Conservation (phyloP, 2,113 vertebrate genomes). For the Strix uralensis region DNA sequence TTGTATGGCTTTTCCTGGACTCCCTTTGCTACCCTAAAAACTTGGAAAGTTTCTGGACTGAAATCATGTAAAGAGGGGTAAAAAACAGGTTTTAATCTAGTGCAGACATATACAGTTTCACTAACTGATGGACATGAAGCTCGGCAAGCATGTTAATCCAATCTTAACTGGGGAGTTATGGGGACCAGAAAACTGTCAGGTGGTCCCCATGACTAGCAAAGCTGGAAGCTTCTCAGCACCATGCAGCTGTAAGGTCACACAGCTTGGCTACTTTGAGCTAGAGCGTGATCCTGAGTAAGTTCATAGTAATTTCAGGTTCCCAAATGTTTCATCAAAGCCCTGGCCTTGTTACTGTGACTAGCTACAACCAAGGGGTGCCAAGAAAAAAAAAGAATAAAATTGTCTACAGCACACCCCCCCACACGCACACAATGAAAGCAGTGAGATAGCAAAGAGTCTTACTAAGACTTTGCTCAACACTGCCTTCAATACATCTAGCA, state of each 20-base stretch:
- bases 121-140: not conserved
- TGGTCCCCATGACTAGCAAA: not conserved
- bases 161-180: not conserved
- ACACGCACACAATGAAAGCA: not conserved
- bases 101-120: not conserved
- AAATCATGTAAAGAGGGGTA: not conserved
- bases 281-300: not conserved
- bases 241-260: not conserved
- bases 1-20: not conserved
- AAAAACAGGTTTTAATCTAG: not conserved
- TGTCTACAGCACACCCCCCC: not conserved
- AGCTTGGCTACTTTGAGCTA: not conserved
- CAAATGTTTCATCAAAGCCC: not conserved
- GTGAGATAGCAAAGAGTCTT: not conserved
- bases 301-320: not conserved
- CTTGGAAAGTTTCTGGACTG: not conserved
- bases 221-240: not conserved
- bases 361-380: not conserved
- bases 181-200: not conserved
- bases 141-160: accelerated
- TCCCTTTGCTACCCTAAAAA: not conserved
- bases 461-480: not conserved
- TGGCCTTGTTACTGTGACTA: not conserved
- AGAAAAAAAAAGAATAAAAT: not conserved
- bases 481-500: not conserved